A percentile compares a stretch with the other conserved stretches of the same genome.
Conservation (phyloP, 2,888 invertebrate species). For the Conistra vaccinii region DNA sequence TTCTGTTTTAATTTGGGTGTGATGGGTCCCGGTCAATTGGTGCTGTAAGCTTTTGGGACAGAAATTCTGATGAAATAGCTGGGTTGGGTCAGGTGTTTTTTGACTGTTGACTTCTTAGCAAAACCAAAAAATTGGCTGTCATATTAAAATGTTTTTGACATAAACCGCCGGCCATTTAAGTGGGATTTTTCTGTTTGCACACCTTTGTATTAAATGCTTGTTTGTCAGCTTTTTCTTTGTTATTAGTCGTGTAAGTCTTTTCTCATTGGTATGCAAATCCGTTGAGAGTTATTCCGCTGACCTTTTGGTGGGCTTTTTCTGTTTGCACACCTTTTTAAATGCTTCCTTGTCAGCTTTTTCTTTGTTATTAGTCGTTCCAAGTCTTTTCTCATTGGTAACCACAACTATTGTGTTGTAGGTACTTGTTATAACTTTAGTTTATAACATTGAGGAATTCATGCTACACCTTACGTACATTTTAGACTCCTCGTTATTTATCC, state of each 20-base stretch:
- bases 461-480: not conserved
- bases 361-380: not conserved
- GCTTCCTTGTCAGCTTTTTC: not conserved
- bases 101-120: not conserved
- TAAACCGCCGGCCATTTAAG: not conserved
- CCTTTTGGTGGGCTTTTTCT: not conserved
- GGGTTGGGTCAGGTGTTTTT: not conserved
- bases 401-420: not conserved
- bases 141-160: not conserved
- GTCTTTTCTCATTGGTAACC: not conserved
- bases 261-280: not conserved
- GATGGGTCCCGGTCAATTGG: not conserved
- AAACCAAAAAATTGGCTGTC: not conserved
- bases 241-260: not conserved
- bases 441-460: not conserved
- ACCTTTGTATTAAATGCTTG: not conserved
- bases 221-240: not conserved
- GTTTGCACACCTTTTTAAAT: not conserved
- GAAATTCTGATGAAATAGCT: not conserved
- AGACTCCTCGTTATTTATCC: not conserved
- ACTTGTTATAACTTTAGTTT: not conserved
- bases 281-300: not conserved
- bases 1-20: slow-evolving; percentile 35
- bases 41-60: not conserved
- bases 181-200: not conserved